Evolutionary conservation across 1,140 invertebrate genomes (phyloP).

Genomic region (Dreissena rostriformis): DNA sequence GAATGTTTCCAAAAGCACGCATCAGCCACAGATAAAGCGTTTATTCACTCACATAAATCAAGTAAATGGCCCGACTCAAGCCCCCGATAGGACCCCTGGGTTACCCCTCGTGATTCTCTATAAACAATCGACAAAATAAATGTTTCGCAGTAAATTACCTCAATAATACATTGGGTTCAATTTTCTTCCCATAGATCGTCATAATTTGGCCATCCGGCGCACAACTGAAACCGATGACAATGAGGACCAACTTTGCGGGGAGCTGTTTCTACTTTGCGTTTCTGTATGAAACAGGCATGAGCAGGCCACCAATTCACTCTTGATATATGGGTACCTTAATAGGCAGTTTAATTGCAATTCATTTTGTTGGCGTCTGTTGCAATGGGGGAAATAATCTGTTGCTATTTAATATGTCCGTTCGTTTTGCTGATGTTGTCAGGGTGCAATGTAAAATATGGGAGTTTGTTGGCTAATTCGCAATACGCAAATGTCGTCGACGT

Average conservation of each 20-base stretch:
- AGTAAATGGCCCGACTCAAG: slow-evolving; percentile 31
- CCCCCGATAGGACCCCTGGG: slow-evolving; percentile 39
- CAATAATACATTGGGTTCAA: slow-evolving; percentile 53
- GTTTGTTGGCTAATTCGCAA: no score
- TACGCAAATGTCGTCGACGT: no score
- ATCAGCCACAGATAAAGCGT: no score
- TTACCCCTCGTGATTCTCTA: slow-evolving; percentile 37
- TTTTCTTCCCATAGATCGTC: slow-evolving; percentile 35
- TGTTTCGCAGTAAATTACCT: slow-evolving; percentile 50
- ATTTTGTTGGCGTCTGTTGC: no score
- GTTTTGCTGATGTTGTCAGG: no score
- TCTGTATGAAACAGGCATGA: slow-evolving; percentile 4
- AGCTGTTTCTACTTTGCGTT: slow-evolving; percentile 24
- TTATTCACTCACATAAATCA: slow-evolving; percentile 41
- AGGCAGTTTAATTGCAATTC: background rate
- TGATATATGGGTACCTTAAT: slow-evolving; percentile 41
- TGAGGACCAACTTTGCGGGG: background rate
- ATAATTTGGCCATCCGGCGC: slow-evolving; percentile 24
- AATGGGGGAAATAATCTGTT: no score
- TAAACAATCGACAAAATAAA: slow-evolving; percentile 57
- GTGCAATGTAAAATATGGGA: no score
- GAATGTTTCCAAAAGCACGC: no score
- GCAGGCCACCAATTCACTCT: slow-evolving; percentile 4
- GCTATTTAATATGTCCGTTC: no score
- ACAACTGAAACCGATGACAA: slow-evolving; percentile 9